Evolutionary conservation across 2,888 invertebrate species (phyloP), one percentile per base, ranked within the genome.

Genomic region (Odontocerum albicorne): DNA sequence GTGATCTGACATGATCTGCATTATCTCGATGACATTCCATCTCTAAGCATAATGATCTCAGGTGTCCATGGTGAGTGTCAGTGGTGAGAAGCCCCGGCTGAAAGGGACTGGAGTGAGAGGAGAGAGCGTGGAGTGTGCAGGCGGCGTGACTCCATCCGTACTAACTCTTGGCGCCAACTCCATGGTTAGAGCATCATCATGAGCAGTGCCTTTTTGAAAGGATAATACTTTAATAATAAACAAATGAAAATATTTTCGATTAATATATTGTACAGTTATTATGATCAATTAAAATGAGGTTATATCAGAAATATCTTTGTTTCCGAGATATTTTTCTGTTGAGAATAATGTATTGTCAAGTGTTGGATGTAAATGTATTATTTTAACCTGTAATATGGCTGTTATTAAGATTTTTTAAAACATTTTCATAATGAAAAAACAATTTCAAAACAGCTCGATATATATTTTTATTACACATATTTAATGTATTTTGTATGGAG

Each of bases 231-330:
- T 54, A 45, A 16, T 42, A 15, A 42, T 49, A 36, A 43, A 33
- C 49, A 38, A 57, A 43, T 39, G 53, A 54, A n/a, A n/a, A n/a
- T n/a, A 54, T 58, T 58, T 58, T 54, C 40, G 46, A 58, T 58
- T 54, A 58, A 58, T 58, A 58, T 58, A 58, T 58, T 58, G 58
- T 58, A 58, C 58, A 58, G 50, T 46, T 51, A 56, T 47, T 45
- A 57, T 52, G 46, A 46, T 43, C 22, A 42, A 52, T 32, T 39
- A 40, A 35, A 17, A 8, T 39, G 16, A 36, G 35, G 22, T 32
- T 54, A 17, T 10, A 22, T 39, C 36, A 47, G 16, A 27, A 35
- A 19, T 16, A 8, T 32, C 33, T 16, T 39, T 45, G 33, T 32
- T 20, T 40, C n/a, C 12, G 19, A 36, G 20, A 32, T 49, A 40